Conservation (phyloP, 2,888 invertebrate species). For the Chromoteleia sp. region DNA sequence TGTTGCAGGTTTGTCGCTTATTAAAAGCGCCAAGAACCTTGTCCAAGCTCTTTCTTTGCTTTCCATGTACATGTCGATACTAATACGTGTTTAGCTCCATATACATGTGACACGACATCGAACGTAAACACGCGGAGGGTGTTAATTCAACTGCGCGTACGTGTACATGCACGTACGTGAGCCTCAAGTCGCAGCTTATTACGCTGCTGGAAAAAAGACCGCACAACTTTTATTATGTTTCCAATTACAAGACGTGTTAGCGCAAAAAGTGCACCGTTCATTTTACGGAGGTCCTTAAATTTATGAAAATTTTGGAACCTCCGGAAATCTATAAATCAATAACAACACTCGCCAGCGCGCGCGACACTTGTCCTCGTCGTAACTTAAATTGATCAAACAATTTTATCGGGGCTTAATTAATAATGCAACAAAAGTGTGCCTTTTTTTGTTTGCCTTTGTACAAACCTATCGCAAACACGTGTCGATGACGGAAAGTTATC, state of each 20-base stretch:
- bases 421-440: constrained; percentile 16
- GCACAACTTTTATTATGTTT: constrained; percentile 65
- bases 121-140: constrained; percentile 68
- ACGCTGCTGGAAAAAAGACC: constrained; percentile 71
- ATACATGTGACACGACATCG: constrained; percentile 63
- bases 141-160: constrained; percentile 67
- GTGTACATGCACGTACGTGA: constrained; percentile 70
- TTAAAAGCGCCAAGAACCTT: constrained; percentile 81
- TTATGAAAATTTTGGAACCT: constrained; percentile 35
- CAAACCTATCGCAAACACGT: constrained; percentile 49
- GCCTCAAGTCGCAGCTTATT: constrained; percentile 77
- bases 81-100: constrained; percentile 63
- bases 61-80: constrained; percentile 66
- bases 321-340: constrained; percentile 12
- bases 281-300: constrained; percentile 39
- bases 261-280: constrained; percentile 34
- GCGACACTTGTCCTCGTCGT: neutral
- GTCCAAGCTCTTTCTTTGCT: constrained; percentile 68
- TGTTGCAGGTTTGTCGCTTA: constrained; percentile 82
- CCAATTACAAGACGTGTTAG: constrained; percentile 56
- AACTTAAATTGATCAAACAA: too few species aligned
- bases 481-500: constrained; percentile 78
- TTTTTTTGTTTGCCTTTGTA: too few species aligned
- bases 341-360: neutral
- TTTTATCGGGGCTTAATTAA: neutral